These are phyloP conservation scores for Saimiri boliviensis DNA, from an alignment of 2,113 vertebrate genomes.

Conservation along the genomic window DNA sequence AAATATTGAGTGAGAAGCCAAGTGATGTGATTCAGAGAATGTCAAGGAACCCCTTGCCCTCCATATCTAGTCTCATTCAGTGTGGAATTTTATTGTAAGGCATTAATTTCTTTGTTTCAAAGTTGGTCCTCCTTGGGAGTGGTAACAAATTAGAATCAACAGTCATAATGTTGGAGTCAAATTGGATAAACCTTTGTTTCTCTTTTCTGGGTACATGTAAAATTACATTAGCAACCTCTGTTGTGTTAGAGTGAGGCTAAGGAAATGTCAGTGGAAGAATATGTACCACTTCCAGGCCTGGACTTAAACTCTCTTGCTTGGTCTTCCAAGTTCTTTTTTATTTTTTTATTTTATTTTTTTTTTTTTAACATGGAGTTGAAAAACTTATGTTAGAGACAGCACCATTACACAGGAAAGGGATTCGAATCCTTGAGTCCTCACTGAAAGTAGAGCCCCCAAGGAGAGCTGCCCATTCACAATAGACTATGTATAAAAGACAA, in stretches of 20 bases:
- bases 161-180: neutral
- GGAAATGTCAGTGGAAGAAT: neutral
- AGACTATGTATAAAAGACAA: neutral
- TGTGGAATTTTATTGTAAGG: neutral
- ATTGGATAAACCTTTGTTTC: neutral
- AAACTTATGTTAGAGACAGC: neutral
- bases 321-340: neutral
- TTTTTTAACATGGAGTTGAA: neutral
- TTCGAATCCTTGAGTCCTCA: neutral
- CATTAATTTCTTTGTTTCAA: slow-evolving; percentile 19
- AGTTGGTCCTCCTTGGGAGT: neutral
- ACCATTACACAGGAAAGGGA: neutral
- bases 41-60: neutral
- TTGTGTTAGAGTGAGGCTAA: neutral
- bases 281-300: neutral
- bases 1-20: neutral
- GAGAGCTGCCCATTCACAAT: neutral
- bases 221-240: neutral
- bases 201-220: neutral
- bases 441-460: neutral
- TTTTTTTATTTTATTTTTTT: neutral
- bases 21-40: neutral
- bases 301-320: neutral
- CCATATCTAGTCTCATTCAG: neutral
- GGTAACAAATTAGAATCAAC: neutral